phyloP scores from a whole-genome alignment of 2,888 invertebrate genomes.

The Drosophila quasianomalipes region DNA sequence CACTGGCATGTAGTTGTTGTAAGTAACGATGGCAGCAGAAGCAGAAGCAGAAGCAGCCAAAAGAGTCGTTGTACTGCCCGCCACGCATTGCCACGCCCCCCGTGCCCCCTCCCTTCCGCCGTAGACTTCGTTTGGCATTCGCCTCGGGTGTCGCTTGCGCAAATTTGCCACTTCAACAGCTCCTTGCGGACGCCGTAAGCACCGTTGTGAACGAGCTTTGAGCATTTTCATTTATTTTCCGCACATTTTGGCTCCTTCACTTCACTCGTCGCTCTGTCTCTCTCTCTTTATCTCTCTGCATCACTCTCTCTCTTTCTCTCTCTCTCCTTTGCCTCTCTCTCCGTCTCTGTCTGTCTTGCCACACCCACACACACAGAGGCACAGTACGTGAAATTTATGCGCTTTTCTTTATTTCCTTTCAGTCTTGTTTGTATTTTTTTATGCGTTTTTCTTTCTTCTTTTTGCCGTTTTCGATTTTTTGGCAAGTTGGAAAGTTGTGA shows the following conservation, averaged over 20 bases:
- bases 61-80: constrained; percentile 61
- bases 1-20: constrained; percentile 85
- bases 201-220: constrained; percentile 85
- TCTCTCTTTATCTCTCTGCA: constrained; percentile 5
- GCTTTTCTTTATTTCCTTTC: constrained; percentile 47
- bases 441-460: constrained; percentile 28
- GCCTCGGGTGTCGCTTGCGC: constrained; percentile 83
- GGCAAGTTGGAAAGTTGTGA: constrained; percentile 84
- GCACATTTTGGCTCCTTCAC: constrained; percentile 71
- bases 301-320: not conserved
- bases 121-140: constrained; percentile 30
- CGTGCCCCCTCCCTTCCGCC: constrained; percentile 21
- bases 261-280: constrained; percentile 37
- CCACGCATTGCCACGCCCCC: constrained; percentile 38
- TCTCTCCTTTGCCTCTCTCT: not conserved
- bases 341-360: constrained; percentile 32
- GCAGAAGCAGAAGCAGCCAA: constrained; percentile 16
- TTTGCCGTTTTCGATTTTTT: constrained; percentile 72
- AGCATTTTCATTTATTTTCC: constrained; percentile 85
- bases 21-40: constrained; percentile 81
- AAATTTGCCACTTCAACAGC: constrained; percentile 85
- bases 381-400: constrained; percentile 69
- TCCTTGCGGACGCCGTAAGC: constrained; percentile 85
- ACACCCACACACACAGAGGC: constrained; percentile 49
- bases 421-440: constrained; percentile 31